phyloP scores from a whole-genome alignment of 2,113 vertebrate species.

The Corapipo altera region DNA sequence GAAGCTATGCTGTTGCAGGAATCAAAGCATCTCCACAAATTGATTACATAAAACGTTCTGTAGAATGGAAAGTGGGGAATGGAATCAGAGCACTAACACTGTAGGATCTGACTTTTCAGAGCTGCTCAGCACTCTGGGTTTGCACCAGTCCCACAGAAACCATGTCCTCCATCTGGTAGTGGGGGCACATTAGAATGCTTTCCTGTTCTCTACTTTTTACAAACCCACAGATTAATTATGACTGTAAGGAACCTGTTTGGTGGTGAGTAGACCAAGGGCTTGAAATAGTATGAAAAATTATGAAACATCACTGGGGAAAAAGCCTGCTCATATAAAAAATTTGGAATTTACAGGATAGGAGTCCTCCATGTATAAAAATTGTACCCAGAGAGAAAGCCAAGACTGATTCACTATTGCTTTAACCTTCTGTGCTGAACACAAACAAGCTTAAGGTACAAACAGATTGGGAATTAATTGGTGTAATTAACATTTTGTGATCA shows the following conservation, averaged over 20 bases:
- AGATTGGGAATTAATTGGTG: conserved; percentile 98
- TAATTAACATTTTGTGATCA: conserved; percentile 98
- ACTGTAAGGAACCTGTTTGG: background rate
- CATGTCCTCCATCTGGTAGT: background rate
- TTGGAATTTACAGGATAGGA: background rate
- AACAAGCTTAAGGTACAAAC: conserved; percentile 84
- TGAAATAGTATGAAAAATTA: background rate
- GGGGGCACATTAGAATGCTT: background rate
- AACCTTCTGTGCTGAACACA: conserved; percentile 88
- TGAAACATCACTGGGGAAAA: background rate
- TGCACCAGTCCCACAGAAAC: background rate
- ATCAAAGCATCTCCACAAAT: background rate
- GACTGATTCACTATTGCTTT: conserved; percentile 83
- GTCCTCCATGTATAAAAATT: conserved; percentile 34
- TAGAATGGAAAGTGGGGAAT: background rate
- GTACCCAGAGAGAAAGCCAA: conserved; percentile 77
- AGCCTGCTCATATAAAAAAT: background rate
- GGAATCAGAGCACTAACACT: background rate
- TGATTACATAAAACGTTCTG: background rate
- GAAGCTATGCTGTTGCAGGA: background rate
- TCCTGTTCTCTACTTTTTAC: background rate
- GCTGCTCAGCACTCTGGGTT: background rate
- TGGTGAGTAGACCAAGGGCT: background rate
- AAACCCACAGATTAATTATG: background rate
- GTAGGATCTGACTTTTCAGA: background rate